phyloP scores from a whole-genome alignment of 2,113 vertebrate genomes.

The Aplodontia rufa region DNA sequence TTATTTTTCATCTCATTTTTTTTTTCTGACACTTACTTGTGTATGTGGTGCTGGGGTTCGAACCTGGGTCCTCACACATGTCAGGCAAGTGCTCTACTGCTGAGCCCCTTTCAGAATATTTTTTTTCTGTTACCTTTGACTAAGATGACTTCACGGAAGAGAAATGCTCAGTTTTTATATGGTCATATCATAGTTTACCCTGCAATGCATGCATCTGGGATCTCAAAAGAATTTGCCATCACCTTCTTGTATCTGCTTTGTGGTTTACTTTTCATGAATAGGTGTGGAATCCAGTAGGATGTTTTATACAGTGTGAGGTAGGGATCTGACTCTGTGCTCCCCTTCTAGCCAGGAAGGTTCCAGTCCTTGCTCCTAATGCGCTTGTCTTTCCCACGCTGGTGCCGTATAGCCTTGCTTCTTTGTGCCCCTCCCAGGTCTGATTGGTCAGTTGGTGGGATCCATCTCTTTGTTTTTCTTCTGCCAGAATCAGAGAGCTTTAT shows the following conservation, averaged over 20 bases:
- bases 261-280: background rate
- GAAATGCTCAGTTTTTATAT: background rate
- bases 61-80: too few species aligned
- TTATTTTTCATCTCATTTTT: too few species aligned
- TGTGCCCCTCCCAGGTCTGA: too few species aligned
- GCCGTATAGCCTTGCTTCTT: accelerated
- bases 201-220: background rate
- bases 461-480: background rate
- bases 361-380: background rate
- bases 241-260: background rate
- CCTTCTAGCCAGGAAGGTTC: background rate
- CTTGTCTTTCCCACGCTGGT: accelerated
- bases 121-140: background rate
- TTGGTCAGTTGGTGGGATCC: background rate
- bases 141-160: background rate
- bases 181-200: background rate
- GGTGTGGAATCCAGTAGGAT: background rate
- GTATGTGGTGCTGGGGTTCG: too few species aligned
- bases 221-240: background rate
- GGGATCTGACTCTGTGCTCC: background rate
- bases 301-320: background rate
- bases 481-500: background rate
- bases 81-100: too few species aligned
- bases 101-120: too few species aligned
- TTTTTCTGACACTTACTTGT: too few species aligned